These are phyloP conservation scores for Anhinga anhinga DNA, from an alignment of 2,113 vertebrate species.

Conservation along the genomic window DNA sequence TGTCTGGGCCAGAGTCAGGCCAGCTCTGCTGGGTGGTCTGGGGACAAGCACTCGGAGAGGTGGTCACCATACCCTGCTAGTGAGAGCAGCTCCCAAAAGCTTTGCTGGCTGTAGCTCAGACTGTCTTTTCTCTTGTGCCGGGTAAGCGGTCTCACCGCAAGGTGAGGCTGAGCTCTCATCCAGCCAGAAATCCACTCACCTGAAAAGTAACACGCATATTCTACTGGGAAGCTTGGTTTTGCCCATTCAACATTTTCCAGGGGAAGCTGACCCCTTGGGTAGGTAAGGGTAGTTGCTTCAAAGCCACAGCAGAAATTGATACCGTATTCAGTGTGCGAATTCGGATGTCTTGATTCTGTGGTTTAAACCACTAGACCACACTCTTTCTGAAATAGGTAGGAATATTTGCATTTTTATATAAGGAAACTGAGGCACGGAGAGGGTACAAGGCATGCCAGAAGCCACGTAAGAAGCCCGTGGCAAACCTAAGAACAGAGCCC, in stretches of 20 bases:
- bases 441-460: not conserved
- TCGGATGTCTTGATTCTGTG: not conserved
- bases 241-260: not conserved
- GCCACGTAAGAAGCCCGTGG: not conserved
- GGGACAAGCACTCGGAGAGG: not conserved
- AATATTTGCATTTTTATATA: conserved; percentile 50
- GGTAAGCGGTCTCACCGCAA: not conserved
- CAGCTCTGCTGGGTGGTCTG: not conserved
- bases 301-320: conserved; percentile 28
- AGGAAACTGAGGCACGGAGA: not conserved
- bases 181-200: not conserved
- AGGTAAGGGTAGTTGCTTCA: not conserved
- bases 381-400: conserved; percentile 36
- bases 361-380: conserved; percentile 17
- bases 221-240: not conserved
- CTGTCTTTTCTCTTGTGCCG: fast-evolving
- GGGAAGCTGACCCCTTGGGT: not conserved
- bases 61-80: not conserved
- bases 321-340: not conserved
- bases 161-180: not conserved
- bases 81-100: not conserved
- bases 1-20: not conserved
- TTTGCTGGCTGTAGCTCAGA: not conserved
- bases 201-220: not conserved
- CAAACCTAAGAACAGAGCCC: conserved; percentile 17